Conservation (phyloP, 2,888 invertebrate genomes). For the Lordiphosa fenestrarum region DNA sequence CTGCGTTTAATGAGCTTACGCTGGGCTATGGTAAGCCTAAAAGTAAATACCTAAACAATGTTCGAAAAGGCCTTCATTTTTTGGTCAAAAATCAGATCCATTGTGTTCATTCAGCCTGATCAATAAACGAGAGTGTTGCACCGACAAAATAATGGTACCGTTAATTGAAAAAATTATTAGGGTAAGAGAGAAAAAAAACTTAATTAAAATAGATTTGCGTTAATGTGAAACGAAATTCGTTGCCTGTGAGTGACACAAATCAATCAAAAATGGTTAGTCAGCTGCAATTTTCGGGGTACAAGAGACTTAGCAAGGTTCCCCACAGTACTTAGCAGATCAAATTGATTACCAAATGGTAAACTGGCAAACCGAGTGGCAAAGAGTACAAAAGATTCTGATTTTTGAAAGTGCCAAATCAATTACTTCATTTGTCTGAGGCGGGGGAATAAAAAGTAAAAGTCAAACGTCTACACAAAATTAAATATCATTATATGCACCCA, state of each 20-base stretch:
- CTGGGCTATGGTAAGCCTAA: conserved; percentile 29
- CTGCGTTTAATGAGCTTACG: conserved; percentile 22
- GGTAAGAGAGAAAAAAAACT: conserved; percentile 16
- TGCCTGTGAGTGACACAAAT: conserved; percentile 17
- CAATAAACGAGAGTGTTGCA: conserved; percentile 49
- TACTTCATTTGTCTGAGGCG: too few species aligned
- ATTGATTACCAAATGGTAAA: too few species aligned
- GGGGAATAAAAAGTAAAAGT: too few species aligned
- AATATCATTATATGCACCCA: too few species aligned
- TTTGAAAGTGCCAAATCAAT: conserved; percentile 1
- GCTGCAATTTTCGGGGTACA: background rate
- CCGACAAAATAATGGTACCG: conserved; percentile 37
- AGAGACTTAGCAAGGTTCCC: background rate
- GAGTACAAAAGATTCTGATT: background rate
- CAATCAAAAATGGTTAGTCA: conserved; percentile 16
- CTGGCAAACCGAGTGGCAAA: too few species aligned
- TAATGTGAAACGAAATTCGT: conserved; percentile 9
- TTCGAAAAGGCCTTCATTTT: conserved; percentile 49
- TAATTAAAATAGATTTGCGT: conserved; percentile 25
- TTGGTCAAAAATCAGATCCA: conserved; percentile 38
- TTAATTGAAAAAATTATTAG: conserved; percentile 44
- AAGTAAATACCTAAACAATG: conserved; percentile 29
- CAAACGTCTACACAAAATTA: too few species aligned
- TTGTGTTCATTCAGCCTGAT: conserved; percentile 32
- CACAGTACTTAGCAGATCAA: too few species aligned